These are phyloP conservation scores for Natrix natrix DNA, from an alignment of 2,797 vertebrate species.

Conservation along the genomic window DNA sequence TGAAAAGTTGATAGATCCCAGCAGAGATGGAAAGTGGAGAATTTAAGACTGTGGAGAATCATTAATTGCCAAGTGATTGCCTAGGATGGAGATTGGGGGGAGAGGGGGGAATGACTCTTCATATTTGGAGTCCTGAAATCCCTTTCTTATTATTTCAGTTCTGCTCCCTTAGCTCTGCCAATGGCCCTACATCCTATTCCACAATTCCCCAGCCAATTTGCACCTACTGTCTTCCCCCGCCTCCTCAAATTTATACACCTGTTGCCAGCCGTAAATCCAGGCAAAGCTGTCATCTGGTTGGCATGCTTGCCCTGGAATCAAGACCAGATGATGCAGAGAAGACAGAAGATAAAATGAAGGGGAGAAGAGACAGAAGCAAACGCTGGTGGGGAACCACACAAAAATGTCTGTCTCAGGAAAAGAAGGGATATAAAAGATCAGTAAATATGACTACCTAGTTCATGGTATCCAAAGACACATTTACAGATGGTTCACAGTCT, in stretches of 20 bases:
- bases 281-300: not conserved
- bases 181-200: not conserved
- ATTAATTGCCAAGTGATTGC: not conserved
- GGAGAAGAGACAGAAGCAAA: not conserved
- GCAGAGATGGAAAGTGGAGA: slow-evolving; percentile 4
- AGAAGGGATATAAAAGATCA: not conserved
- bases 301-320: not conserved
- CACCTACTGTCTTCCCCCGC: not conserved
- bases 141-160: not conserved
- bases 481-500: no score
- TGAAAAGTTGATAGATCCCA: slow-evolving; percentile 26
- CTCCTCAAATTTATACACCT: not conserved
- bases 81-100: not conserved
- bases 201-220: not conserved
- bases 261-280: not conserved
- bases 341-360: not conserved
- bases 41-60: not conserved
- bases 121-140: not conserved
- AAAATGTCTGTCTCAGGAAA: not conserved
- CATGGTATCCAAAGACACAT: not conserved
- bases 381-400: not conserved
- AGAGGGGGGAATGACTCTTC: not conserved
- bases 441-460: not conserved
- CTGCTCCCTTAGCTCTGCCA: not conserved
- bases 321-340: not conserved